Percentiles rank a stretch among this genome's conserved stretches.
Evolutionary conservation across 2,797 vertebrate species (phyloP).

Genomic region (Epinephelus malabaricus): DNA sequence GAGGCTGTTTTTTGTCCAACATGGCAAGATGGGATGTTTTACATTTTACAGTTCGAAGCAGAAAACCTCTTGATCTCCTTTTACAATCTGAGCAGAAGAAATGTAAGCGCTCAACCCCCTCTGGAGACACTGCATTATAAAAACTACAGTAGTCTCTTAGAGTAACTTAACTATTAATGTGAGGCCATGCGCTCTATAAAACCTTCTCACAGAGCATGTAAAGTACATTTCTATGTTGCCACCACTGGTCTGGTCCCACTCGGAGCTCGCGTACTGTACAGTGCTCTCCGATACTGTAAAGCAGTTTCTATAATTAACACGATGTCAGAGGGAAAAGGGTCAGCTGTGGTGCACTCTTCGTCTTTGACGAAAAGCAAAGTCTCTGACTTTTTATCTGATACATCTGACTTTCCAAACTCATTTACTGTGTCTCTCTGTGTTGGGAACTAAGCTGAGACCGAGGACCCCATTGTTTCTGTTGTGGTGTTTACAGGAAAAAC

Average conservation of each 20-base stretch:
- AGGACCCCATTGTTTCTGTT: slow-evolving; percentile 30
- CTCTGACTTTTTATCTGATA: slow-evolving; percentile 7
- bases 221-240: slow-evolving; percentile 56
- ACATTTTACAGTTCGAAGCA: slow-evolving; percentile 2
- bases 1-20: slow-evolving; percentile 12
- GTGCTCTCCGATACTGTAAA: slow-evolving; percentile 16
- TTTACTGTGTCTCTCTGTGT: neutral
- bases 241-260: slow-evolving; percentile 5
- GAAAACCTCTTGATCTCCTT: slow-evolving; percentile 43
- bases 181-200: slow-evolving; percentile 40
- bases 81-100: slow-evolving; percentile 32
- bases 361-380: too few species aligned
- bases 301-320: slow-evolving; percentile 42
- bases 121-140: slow-evolving; percentile 42
- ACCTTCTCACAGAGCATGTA: slow-evolving; percentile 12
- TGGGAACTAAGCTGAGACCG: neutral
- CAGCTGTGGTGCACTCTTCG: neutral
- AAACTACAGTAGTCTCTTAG: slow-evolving; percentile 43
- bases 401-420: slow-evolving; percentile 22
- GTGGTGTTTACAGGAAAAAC: slow-evolving; percentile 64
- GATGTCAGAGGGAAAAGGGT: neutral
- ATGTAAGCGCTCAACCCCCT: slow-evolving; percentile 1
- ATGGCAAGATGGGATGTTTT: slow-evolving; percentile 30
- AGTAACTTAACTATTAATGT: slow-evolving; percentile 58
- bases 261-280: neutral